Conservation (phyloP, 2,797 vertebrate species). For the Gephyroberyx darwinii region DNA sequence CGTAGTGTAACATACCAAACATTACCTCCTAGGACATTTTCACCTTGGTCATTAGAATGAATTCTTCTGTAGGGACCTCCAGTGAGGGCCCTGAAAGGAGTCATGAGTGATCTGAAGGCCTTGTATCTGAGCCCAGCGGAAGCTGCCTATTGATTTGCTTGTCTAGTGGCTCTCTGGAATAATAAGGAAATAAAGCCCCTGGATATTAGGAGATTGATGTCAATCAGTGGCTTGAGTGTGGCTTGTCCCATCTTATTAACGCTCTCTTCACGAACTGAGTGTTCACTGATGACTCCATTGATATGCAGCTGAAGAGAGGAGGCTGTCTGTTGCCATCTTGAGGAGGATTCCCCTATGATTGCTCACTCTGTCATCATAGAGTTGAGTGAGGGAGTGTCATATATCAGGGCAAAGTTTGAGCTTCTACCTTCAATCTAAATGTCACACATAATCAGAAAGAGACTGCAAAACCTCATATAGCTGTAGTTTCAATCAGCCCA, state of each 20-base stretch:
- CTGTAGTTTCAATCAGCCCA: neutral
- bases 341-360: conserved; percentile 72
- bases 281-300: conserved; percentile 79
- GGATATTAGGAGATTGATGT: conserved; percentile 80
- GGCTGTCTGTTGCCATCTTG: conserved; percentile 70
- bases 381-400: conserved; percentile 44
- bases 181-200: conserved; percentile 80
- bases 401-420: conserved; percentile 48
- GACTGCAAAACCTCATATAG: neutral
- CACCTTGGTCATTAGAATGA: conserved; percentile 39
- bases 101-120: conserved; percentile 56
- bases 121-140: conserved; percentile 64
- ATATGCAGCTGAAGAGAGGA: conserved; percentile 75
- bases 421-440: conserved; percentile 29
- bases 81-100: conserved; percentile 49
- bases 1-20: conserved; percentile 12
- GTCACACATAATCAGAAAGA: conserved; percentile 24
- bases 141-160: conserved; percentile 78
- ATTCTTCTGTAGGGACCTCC: conserved; percentile 50
- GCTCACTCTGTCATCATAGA: conserved; percentile 65
- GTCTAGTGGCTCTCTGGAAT: conserved; percentile 75
- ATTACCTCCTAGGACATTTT: conserved; percentile 32
- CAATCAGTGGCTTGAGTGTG: conserved; percentile 76
- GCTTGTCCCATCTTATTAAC: conserved; percentile 78
- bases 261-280: conserved; percentile 71